Evolutionary conservation across 1,140 invertebrate species (phyloP).

Genomic region (Onthophagus taurus): DNA sequence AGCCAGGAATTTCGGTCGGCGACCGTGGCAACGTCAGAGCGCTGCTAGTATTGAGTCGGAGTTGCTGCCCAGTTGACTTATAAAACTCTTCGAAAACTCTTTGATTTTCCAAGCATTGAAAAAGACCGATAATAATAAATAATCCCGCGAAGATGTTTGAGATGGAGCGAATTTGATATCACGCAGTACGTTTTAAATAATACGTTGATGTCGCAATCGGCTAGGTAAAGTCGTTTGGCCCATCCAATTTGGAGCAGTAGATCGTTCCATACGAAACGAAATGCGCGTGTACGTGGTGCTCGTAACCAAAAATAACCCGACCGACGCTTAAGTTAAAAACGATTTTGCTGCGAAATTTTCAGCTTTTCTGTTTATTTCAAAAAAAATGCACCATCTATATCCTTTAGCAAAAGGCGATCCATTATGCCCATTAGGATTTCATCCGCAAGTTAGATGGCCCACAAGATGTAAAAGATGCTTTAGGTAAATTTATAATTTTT

Average conservation of each 20-base stretch:
- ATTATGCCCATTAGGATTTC: slow-evolving; percentile 84
- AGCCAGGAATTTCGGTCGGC: too few relatives aligned
- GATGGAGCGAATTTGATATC: too few relatives aligned
- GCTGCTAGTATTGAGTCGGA: too few relatives aligned
- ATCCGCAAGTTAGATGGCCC: slow-evolving; percentile 87
- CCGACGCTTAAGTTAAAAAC: not conserved
- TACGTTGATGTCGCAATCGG: too few relatives aligned
- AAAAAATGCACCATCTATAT: slow-evolving; percentile 69
- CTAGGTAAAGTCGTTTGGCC: too few relatives aligned
- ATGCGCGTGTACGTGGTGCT: not conserved
- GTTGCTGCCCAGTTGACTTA: too few relatives aligned
- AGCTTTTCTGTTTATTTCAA: not conserved
- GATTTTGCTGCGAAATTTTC: not conserved
- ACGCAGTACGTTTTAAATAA: too few relatives aligned
- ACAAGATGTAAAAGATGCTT: slow-evolving; percentile 88
- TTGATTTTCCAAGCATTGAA: too few relatives aligned
- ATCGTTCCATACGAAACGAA: not conserved
- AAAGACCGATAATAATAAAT: too few relatives aligned
- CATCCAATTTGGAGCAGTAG: not conserved
- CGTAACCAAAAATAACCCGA: not conserved
- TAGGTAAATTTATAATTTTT: slow-evolving; percentile 43
- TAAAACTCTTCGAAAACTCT: too few relatives aligned
- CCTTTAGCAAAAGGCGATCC: slow-evolving; percentile 75
- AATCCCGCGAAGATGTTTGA: too few relatives aligned
- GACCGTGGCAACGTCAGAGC: too few relatives aligned